Base-by-base conservation (phyloP, 2,888 invertebrate genomes). In the Limnephilus lunatus region DNA sequence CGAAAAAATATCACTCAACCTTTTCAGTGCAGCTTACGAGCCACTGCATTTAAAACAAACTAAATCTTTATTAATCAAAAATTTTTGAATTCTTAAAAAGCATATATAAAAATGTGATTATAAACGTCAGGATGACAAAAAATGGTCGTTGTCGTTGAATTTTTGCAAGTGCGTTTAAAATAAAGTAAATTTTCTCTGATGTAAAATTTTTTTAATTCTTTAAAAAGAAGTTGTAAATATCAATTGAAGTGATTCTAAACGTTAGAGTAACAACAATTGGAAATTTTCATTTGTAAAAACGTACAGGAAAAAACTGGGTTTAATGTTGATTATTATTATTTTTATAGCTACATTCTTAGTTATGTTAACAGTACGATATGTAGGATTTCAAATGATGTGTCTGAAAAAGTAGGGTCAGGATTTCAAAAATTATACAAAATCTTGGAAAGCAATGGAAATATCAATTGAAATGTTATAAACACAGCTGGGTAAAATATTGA, bases 1-100 rank as follows among this genome's bases (percentile, higher is more conserved):
- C 31, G 83, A 83, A 90, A 83, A 81, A 53, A 83, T 48, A 83
- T 89, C 68, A 68, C 68, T 68, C 39, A 90, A 82, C 53, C 31
- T 83, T 83, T 90, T 83, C 39, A 53, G 25, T 90, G 90, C 90
- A 83, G 82, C 81, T 32, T 14, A 15, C 15, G 19, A n/a, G 48
- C 86, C 19, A 86, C 86, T 48, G 86, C 86, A 86, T 86, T 82
- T 82, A 19, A 32, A 82, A 82, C 2, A 14, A 82, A 68, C 9
- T n/a, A 25, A 25, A 68, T 53, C 19, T 15, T 15, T 4, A 53
- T 2, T 53, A 5, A 68, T 68, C 7, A 2, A n/a, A 68, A 9
- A n/a, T 25, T 7, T 25, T n/a, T 2, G 25, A 68, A 19, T 68
- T 68, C 14, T 68, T 19, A 25, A 68, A 25, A 25, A 25, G 5